These are phyloP conservation scores for Drosophila subpulchrella DNA, from an alignment of 1,140 invertebrate genomes.

Conservation along the genomic window DNA sequence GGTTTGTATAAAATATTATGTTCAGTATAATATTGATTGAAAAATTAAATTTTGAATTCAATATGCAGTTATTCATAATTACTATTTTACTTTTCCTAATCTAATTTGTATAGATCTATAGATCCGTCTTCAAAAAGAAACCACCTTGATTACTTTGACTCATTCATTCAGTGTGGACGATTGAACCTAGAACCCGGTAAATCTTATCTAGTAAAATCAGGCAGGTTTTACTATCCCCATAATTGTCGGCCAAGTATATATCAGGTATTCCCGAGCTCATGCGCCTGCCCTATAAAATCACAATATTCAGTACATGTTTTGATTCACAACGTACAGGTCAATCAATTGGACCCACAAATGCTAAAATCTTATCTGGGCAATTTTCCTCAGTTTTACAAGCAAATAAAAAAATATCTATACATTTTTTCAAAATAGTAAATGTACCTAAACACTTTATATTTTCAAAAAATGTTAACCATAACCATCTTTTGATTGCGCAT, in stretches of 20 bases:
- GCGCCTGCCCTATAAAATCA: neutral
- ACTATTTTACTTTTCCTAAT: too few relatives aligned
- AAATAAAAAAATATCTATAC: neutral
- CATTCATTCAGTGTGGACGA: neutral
- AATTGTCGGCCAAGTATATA: neutral
- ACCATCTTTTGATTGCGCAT: neutral
- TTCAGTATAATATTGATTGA: too few relatives aligned
- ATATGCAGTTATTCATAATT: too few relatives aligned
- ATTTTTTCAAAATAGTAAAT: neutral
- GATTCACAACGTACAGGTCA: neutral
- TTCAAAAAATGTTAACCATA: neutral
- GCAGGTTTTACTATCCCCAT: neutral
- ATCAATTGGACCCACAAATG: too few relatives aligned
- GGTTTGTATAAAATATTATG: too few relatives aligned
- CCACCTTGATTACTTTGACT: neutral
- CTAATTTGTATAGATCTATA: too few relatives aligned
- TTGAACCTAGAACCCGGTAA: conserved; percentile 7
- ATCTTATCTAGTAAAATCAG: conserved; percentile 16
- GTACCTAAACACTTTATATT: neutral
- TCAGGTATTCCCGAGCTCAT: neutral
- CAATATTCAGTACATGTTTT: neutral
- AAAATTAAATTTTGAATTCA: too few relatives aligned
- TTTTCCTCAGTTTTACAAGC: neutral
- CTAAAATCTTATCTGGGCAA: neutral
- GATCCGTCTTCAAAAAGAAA: too few relatives aligned